Base-by-base conservation (phyloP, 1,140 invertebrate species). In the Euura lappo region DNA sequence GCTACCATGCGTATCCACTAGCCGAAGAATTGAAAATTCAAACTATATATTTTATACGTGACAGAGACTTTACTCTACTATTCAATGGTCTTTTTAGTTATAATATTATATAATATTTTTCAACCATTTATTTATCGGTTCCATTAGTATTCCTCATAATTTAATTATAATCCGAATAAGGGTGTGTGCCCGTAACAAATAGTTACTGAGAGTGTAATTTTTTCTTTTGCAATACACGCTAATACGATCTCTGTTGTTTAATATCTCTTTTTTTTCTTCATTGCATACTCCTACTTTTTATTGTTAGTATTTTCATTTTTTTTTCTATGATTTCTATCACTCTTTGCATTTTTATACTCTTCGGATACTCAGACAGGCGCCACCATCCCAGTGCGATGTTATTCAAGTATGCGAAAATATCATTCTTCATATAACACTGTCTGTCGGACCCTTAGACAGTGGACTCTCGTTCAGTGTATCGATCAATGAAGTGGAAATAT, bases 1-100 rank as follows among this genome's bases (percentile, higher is more conserved):
- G 51, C 51, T 60, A 60, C 51, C 51, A n/a, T 60, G 51, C 13
- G 51, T 60, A n/a, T 60, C 51, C 51, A 60, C 51, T 60, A 60
- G 51, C 51, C 13, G 51, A 60, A 5, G 13, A 5, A 11, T 60
- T 60, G 10, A 11, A 11, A 60, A 11, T 60, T 60, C 51, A 60
- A 60, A 5, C 51, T 60, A 60, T 11, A 3, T 60, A 28, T 1
- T 28, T 28, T 28, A 28, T n/a, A 60, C 13, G 51, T 60, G 3
- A 11, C 13, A 60, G 51, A 60, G 28, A n/a, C 51, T 60, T 60
- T 60, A 60, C 51, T n/a, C 51, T 60, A 60, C 6, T 8, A 60
- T 60, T 60, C 51, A 60, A 60, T 60, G 51, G 51, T 60, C 51
- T 60, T n/a, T 60, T 4, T n/a, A 60, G 10, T 60, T 60, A 5